Conservation (phyloP, 2,113 vertebrate species). For the Ameiurus melas region DNA sequence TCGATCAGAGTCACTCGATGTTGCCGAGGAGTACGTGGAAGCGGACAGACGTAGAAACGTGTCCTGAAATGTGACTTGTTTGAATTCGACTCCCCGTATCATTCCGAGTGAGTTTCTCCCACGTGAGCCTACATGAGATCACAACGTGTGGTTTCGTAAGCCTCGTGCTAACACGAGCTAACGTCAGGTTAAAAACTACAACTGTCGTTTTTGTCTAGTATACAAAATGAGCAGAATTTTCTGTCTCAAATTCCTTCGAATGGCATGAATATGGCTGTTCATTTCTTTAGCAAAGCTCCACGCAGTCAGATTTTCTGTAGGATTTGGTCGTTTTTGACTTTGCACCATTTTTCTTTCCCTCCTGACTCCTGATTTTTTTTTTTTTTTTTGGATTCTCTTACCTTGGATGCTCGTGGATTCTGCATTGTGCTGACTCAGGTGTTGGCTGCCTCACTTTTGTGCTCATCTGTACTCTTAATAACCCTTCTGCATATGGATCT, state of each 20-base stretch:
- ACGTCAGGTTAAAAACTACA: neutral
- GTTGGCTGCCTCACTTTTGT: neutral
- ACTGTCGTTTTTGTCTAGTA: neutral
- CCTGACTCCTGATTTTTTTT: neutral
- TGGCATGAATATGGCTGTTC: neutral
- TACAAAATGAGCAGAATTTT: neutral
- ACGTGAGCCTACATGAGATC: no score
- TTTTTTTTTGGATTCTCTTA: conserved; percentile 9
- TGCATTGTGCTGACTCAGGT: neutral
- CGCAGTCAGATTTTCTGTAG: neutral
- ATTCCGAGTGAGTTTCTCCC: no score
- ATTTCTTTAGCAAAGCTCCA: neutral
- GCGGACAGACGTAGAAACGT: neutral
- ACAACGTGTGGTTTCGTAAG: neutral
- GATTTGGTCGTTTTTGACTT: conserved; percentile 7
- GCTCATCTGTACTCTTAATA: conserved; percentile 26
- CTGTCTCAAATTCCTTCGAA: neutral
- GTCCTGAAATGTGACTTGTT: neutral
- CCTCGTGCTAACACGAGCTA: neutral
- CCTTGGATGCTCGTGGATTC: neutral
- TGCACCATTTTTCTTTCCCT: neutral
- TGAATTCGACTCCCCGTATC: neutral
- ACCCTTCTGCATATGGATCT: no score
- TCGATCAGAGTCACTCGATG: neutral
- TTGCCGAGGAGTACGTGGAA: neutral